Base-by-base conservation (phyloP, 2,797 vertebrate species). In the Sparidentex hasta region DNA sequence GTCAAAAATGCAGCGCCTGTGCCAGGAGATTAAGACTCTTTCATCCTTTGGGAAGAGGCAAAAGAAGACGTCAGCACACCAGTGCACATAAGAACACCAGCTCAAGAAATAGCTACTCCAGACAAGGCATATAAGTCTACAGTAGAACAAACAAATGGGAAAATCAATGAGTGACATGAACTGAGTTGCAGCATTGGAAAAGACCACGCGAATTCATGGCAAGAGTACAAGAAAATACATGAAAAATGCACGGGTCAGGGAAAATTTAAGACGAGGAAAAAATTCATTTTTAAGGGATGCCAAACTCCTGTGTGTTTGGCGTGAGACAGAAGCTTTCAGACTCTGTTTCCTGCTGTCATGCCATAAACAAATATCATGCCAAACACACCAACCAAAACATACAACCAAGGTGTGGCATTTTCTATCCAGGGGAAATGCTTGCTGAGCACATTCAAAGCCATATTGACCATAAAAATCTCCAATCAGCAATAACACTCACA, bases 11-110 rank as follows among this genome's bases (percentile, higher is more conserved):
- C 38, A 54, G 21, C 27, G 38, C 69, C 48, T 81, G 66, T 44
- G 43, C 43, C 27, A 17, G 13, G 46, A 78, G 71, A 83, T 83
- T 78, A 80, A 62, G 63, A 69, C 74, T 33, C 50, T 81, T 58
- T 68, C 74, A 61, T 77, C 52, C 71, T 21, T 21, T 6, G 48
- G 59, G 25, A 76, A 64, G 9, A 65, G 62, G 50, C 59, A 58
- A 48, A 71, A 44, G 38, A 55, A 79, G 63, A 79, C 57, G 66
- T 55, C 64, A 52, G 56, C 55, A 44, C 51, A 48, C 58, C 33
- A 14, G 27, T 46, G 63, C 72, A 65, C 58, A 84, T 17, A 50
- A 25, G 38, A 23, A 65, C 63, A 81, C 74, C 67, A 54, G 29
- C 61, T 71, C 33, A 54, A 65, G 51, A 55, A 64, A 80, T 57